Conservation (phyloP, 2,797 vertebrate species). For the Semaprochilodus insignis region DNA sequence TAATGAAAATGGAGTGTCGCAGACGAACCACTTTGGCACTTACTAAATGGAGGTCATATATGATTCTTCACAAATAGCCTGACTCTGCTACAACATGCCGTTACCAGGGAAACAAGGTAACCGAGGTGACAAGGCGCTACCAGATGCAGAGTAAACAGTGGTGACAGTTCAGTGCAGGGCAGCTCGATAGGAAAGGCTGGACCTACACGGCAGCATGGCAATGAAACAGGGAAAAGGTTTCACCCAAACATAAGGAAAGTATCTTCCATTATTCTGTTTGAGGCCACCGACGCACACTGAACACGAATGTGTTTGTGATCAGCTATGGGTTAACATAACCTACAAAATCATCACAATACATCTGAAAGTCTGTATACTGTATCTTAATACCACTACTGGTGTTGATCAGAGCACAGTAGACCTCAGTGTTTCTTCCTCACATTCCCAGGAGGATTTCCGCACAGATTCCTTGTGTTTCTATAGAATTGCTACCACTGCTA, state of each 20-base stretch:
- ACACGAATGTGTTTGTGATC: neutral
- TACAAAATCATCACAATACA: neutral
- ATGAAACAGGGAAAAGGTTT: conserved; percentile 11
- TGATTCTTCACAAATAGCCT: conserved; percentile 29
- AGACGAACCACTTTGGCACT: conserved; percentile 6
- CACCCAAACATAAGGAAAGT: conserved; percentile 11
- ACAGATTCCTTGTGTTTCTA: neutral
- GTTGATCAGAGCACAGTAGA: no score
- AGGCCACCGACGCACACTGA: no score
- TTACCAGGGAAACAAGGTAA: conserved; percentile 56
- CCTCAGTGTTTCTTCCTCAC: neutral
- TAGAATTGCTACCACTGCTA: no score
- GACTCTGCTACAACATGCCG: conserved; percentile 32
- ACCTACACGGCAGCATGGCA: conserved; percentile 12
- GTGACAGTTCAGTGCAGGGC: conserved; percentile 8
- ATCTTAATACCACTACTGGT: neutral
- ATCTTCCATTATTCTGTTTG: conserved; percentile 17
- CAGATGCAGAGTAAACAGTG: conserved; percentile 16
- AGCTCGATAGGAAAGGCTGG: conserved; percentile 12
- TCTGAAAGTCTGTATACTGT: neutral
- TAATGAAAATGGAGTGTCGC: neutral
- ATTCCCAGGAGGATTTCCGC: neutral
- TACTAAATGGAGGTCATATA: conserved; percentile 6
- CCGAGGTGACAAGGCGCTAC: conserved; percentile 24
- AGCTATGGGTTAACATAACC: neutral